Conservation (phyloP, 2,797 vertebrate genomes). For the Urophycis tenuis region DNA sequence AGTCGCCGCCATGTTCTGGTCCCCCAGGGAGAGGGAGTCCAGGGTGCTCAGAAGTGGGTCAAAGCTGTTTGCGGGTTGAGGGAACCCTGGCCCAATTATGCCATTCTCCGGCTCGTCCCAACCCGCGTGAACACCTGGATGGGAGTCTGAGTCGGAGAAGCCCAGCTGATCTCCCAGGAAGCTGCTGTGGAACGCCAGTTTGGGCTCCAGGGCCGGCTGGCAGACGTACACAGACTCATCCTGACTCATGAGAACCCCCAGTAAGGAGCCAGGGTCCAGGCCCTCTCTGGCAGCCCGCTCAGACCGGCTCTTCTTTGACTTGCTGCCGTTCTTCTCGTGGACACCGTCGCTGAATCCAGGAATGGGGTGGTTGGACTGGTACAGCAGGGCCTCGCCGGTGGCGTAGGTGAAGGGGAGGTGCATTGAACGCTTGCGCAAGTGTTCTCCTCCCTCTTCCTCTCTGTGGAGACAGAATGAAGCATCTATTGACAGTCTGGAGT, state of each 20-base stretch:
- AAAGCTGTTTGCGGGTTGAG: conserved; percentile 48
- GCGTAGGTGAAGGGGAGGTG: conserved; percentile 77
- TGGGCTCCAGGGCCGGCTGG: conserved; percentile 56
- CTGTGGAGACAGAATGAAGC: conserved; percentile 46
- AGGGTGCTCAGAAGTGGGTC: conserved; percentile 71
- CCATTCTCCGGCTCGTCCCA: conserved; percentile 18
- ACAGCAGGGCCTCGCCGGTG: conserved; percentile 77
- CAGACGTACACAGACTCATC: conserved; percentile 72
- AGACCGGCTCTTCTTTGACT: conserved; percentile 61
- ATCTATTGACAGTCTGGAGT: background rate
- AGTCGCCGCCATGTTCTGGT: conserved; percentile 39
- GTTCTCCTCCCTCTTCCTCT: conserved; percentile 79
- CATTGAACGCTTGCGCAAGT: conserved; percentile 72
- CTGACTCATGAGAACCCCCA: conserved; percentile 74
- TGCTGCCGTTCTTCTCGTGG: conserved; percentile 58
- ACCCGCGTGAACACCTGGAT: conserved; percentile 27
- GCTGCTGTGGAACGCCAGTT: conserved; percentile 60
- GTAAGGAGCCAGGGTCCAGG: conserved; percentile 65
- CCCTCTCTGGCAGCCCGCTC: conserved; percentile 47
- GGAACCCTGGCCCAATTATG: conserved; percentile 3
- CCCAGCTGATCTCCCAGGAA: conserved; percentile 49
- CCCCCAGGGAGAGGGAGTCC: conserved; percentile 67
- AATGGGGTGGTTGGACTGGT: conserved; percentile 70
- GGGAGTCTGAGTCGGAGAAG: conserved; percentile 42
- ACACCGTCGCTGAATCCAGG: conserved; percentile 52